Evolutionary conservation across 1,140 invertebrate species (phyloP).

Genomic region (Aphelenchoides avenae): DNA sequence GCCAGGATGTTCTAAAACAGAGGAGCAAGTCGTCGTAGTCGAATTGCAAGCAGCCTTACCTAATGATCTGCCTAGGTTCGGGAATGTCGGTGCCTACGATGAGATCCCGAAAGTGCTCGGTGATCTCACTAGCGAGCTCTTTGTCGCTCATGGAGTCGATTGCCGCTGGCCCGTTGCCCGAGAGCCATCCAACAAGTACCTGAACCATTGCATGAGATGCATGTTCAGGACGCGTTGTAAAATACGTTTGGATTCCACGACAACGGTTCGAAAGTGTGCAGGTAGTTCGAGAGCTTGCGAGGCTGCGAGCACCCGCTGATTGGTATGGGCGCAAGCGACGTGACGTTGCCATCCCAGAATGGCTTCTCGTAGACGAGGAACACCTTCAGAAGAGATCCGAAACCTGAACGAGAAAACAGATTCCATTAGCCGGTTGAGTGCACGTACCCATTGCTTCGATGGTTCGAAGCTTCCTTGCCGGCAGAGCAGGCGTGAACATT

Average conservation of each 20-base stretch:
- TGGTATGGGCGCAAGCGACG: constrained; percentile 12
- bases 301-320: constrained; percentile 2
- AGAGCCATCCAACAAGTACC: constrained; percentile 29
- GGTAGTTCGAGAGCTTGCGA: neutral
- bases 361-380: constrained; percentile 83
- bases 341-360: constrained; percentile 63
- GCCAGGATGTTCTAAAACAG: constrained; percentile 21
- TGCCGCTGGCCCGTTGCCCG: constrained; percentile 25
- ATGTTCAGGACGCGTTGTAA: neutral
- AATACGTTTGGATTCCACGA: constrained; percentile 11
- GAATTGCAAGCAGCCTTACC: constrained; percentile 13
- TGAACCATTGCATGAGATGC: constrained; percentile 5
- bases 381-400: constrained; percentile 88
- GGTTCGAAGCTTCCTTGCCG: constrained; percentile 76
- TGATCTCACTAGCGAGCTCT: constrained; percentile 10
- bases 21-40: neutral
- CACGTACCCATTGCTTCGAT: constrained; percentile 71
- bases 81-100: constrained; percentile 16
- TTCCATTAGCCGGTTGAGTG: too few relatives aligned
- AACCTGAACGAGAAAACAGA: too few relatives aligned
- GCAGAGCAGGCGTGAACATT: constrained; percentile 77
- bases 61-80: constrained; percentile 15
- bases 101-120: constrained; percentile 21
- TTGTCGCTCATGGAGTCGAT: constrained; percentile 25
- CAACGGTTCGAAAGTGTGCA: constrained; percentile 23